These are phyloP conservation scores for Polydesmus complanatus DNA, from an alignment of 2,888 invertebrate species.

Conservation along the genomic window DNA sequence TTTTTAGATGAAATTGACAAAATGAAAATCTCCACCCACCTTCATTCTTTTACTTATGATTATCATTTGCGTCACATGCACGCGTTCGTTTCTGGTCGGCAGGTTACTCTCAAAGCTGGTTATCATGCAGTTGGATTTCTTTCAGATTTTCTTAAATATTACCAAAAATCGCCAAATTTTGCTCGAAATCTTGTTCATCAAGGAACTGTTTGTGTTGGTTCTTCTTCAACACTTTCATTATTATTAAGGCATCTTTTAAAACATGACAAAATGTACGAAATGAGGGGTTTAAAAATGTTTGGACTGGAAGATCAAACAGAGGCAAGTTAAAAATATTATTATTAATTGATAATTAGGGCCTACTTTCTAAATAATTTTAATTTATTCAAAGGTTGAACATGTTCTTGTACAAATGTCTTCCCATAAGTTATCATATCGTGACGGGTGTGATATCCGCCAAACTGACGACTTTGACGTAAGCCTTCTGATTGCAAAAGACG, in stretches of 20 bases:
- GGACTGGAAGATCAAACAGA: conserved; percentile 23
- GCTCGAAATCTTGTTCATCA: conserved; percentile 56
- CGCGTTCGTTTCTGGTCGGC: conserved; percentile 46
- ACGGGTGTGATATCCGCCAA: conserved; percentile 44
- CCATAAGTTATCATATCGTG: conserved; percentile 43
- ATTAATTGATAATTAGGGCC: background rate
- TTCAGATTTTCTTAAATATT: conserved; percentile 60
- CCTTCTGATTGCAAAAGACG: conserved; percentile 43
- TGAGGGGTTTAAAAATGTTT: conserved; percentile 51
- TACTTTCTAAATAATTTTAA: background rate
- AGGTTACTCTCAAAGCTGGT: conserved; percentile 41
- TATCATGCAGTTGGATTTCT: conserved; percentile 59
- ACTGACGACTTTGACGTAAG: conserved; percentile 54
- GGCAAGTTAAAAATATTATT: background rate
- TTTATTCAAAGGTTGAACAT: conserved; percentile 36
- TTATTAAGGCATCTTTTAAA: conserved; percentile 52
- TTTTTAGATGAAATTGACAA: conserved; percentile 54
- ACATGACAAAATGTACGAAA: conserved; percentile 50
- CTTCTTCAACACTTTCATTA: conserved; percentile 34
- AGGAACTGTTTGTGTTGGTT: conserved; percentile 35
- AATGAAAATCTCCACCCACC: conserved; percentile 54
- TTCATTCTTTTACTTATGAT: conserved; percentile 64
- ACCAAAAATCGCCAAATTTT: conserved; percentile 59
- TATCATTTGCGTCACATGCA: conserved; percentile 55
- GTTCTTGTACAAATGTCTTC: conserved; percentile 48